phyloP scores from a whole-genome alignment of 2,113 vertebrate genomes.

The Sebastes fasciatus region DNA sequence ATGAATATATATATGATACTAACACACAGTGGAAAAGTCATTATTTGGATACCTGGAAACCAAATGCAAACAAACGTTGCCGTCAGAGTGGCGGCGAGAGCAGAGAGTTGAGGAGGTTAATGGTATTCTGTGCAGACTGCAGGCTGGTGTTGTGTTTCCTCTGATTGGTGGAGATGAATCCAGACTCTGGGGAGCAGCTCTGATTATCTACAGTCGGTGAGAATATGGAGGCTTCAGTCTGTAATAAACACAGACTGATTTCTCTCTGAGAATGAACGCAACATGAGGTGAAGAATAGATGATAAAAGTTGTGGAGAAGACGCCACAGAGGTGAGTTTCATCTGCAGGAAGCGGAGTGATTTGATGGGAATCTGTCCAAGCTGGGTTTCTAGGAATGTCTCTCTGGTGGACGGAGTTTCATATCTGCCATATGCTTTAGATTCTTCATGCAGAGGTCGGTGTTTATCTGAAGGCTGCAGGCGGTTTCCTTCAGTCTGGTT shows the following conservation, averaged over 20 bases:
- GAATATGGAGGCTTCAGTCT: neutral
- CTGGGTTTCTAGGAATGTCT: slow-evolving; percentile 5
- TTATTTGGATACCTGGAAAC: neutral
- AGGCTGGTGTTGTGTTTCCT: slow-evolving; percentile 11
- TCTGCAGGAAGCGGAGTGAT: neutral
- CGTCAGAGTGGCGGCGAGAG: neutral
- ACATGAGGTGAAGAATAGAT: neutral
- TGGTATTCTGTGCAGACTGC: neutral
- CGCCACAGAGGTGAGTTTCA: neutral
- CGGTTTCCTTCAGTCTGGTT: slow-evolving; percentile 8
- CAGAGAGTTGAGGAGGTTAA: neutral
- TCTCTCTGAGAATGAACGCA: neutral
- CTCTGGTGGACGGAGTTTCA: neutral
- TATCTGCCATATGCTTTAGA: slow-evolving; percentile 29
- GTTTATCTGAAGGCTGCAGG: slow-evolving; percentile 25
- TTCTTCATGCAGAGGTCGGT: slow-evolving; percentile 22
- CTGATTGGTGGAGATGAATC: slow-evolving; percentile 54
- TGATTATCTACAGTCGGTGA: slow-evolving; percentile 27
- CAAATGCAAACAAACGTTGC: neutral
- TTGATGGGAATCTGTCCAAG: slow-evolving; percentile 21
- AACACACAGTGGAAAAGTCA: neutral
- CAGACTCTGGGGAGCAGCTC: slow-evolving; percentile 15
- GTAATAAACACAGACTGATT: neutral
- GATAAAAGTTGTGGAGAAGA: neutral
- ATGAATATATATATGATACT: neutral